A percentile compares a stretch with the other conserved stretches of the same genome.
phyloP scores from a whole-genome alignment of 1,140 invertebrate genomes.

The Megalonaias nervosa region DNA sequence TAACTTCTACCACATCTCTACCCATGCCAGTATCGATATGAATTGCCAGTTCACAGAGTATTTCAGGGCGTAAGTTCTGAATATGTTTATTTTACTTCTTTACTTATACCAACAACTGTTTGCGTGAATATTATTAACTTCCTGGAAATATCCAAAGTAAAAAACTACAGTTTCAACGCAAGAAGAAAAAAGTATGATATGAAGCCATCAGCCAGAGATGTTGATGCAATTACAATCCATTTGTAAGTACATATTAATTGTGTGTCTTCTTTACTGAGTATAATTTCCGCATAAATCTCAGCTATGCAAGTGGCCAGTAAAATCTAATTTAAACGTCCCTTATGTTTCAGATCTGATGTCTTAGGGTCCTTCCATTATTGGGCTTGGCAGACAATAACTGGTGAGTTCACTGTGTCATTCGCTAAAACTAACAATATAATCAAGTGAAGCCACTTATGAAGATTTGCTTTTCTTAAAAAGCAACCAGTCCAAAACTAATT shows the following conservation, averaged over 20 bases:
- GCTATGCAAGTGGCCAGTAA: not conserved
- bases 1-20: constrained; percentile 99
- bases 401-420: constrained; percentile 15
- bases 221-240: not conserved
- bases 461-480: too few relatives aligned
- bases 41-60: constrained; percentile 77
- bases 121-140: not conserved
- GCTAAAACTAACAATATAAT: not conserved
- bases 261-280: not conserved
- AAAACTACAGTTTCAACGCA: not conserved
- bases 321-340: constrained; percentile 2
- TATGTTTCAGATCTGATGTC: constrained; percentile 49
- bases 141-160: not conserved
- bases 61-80: constrained; percentile 64
- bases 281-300: not conserved
- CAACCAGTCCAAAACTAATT: too few relatives aligned
- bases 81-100: not conserved
- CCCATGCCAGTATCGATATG: constrained; percentile 85
- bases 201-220: not conserved
- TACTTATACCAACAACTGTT: not conserved
- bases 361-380: constrained; percentile 60
- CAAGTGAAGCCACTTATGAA: too few relatives aligned
- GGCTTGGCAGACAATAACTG: constrained; percentile 59
- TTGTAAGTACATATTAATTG: not conserved
- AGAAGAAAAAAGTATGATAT: not conserved